phyloP scores from a whole-genome alignment of 2,797 vertebrate species.

The Meda fulgida region DNA sequence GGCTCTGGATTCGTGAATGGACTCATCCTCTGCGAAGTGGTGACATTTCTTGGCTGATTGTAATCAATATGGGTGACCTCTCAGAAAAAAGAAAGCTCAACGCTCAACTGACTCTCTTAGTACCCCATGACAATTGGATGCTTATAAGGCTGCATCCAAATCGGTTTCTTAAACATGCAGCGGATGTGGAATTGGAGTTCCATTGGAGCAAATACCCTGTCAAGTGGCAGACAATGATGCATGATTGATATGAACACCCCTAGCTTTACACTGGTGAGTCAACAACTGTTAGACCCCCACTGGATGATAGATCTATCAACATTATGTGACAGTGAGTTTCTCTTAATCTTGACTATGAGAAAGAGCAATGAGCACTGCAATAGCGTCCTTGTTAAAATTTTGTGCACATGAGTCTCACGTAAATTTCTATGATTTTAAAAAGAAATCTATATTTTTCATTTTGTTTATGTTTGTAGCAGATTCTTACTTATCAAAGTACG shows the following conservation, averaged over 20 bases:
- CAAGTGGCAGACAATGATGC: constrained; percentile 43
- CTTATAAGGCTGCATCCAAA: constrained; percentile 40
- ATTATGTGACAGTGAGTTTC: constrained; percentile 1
- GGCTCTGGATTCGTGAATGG: constrained; percentile 39
- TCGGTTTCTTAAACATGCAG: constrained; percentile 22
- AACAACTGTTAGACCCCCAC: constrained; percentile 37
- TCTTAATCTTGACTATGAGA: constrained; percentile 2
- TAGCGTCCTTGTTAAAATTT: not conserved
- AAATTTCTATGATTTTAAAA: not conserved
- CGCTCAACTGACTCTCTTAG: constrained; percentile 38
- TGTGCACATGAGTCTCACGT: not conserved
- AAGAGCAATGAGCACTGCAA: not conserved
- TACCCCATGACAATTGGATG: constrained; percentile 19
- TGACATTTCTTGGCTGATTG: constrained; percentile 64
- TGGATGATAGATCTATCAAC: constrained; percentile 16
- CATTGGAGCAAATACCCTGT: constrained; percentile 32
- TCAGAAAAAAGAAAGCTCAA: constrained; percentile 35
- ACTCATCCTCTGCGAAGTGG: constrained; percentile 54
- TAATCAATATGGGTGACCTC: constrained; percentile 57
- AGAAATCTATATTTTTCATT: not conserved
- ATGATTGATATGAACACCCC: constrained; percentile 56
- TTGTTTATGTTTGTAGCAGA: not conserved
- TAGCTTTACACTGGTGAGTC: constrained; percentile 34
- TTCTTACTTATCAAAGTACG: not conserved
- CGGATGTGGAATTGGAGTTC: constrained; percentile 36